Evolutionary conservation across 2,888 invertebrate species (phyloP), one percentile per base, ranked within the genome.

Genomic region (Tetheella fluctuosa): DNA sequence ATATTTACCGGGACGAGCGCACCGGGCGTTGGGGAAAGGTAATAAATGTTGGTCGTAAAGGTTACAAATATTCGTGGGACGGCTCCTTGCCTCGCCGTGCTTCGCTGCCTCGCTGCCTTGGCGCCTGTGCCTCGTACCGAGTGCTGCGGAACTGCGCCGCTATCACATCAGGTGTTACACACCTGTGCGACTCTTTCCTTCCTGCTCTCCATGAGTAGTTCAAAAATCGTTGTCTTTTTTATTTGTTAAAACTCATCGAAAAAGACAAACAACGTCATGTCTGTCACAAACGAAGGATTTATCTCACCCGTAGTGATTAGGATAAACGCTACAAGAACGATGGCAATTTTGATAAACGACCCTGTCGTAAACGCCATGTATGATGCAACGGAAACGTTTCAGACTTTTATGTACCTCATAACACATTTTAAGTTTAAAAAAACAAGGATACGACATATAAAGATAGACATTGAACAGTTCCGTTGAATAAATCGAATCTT

Each of bases 31-130:
- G 76, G 66, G 83, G 77, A 69, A 67, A 71, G 34, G 80, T 88
- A 84, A 89, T 88, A 86, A 89, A 90, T 90, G 89, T 84, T 83
- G 73, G 75, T 80, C 78, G 85, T 87, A 86, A 87, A 86, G 81
- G 84, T 88, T 86, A 90, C 87, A 85, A 91, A 91, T 87, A 87
- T 78, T 80, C 73, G 76, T 73, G 75, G 74, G 65, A 73, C 73
- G 59, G 65, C 63, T 59, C 56, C 64, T 64, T 64, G 65, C 48
- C 56, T 58, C 59, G 53, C 60, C 30, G 7, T 59, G 63, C 64
- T 64, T 64, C 63, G 20, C 48, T 48, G 67, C 68, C 60, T 62
- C 63, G 20, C 48, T 48, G 67, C 68, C 60, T 62, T 69, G 58
- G 59, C 57, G 61, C 63, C 61, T 62, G 65, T 63, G 64, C 48